phyloP scores from a whole-genome alignment of 1,140 invertebrate species.

The Hyles vespertilio region DNA sequence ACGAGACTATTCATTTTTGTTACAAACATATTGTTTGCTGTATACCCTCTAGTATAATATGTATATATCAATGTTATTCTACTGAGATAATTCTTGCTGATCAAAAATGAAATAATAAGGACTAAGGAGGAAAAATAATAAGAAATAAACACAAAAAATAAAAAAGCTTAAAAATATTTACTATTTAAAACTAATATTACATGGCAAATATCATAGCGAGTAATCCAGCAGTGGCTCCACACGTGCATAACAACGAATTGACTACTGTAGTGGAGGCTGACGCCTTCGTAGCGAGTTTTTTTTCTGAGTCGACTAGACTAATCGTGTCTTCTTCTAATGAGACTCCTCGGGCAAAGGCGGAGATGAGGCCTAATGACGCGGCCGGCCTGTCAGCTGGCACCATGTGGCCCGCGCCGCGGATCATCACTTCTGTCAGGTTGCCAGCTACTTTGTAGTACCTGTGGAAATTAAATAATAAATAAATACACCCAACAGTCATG shows the following conservation, averaged over 20 bases:
- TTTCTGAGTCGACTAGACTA: slow-evolving; percentile 43
- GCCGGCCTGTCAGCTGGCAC: slow-evolving; percentile 80
- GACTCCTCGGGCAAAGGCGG: slow-evolving; percentile 55
- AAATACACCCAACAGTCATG: neutral
- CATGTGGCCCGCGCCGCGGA: slow-evolving; percentile 82
- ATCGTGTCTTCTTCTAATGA: slow-evolving; percentile 47
- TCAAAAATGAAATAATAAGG: neutral
- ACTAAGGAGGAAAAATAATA: neutral
- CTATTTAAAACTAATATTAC: neutral
- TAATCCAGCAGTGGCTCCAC: neutral
- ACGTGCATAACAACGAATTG: slow-evolving; percentile 2
- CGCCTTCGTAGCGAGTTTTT: slow-evolving; percentile 41
- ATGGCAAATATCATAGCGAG: slow-evolving; percentile 4
- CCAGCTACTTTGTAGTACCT: slow-evolving; percentile 79
- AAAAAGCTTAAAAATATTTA: neutral
- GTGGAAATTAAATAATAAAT: neutral
- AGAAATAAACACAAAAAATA: neutral
- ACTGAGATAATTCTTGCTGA: too few species aligned
- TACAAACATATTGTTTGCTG: too few species aligned
- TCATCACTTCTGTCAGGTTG: slow-evolving; percentile 79
- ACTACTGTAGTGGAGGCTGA: slow-evolving; percentile 27
- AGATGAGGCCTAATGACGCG: slow-evolving; percentile 56
- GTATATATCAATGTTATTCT: too few species aligned
- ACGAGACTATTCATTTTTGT: too few species aligned
- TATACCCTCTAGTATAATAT: too few species aligned